Evolutionary conservation across 2,113 vertebrate species (phyloP), one percentile per base, ranked within the genome.

Genomic region (Rhadina sibilatrix): DNA sequence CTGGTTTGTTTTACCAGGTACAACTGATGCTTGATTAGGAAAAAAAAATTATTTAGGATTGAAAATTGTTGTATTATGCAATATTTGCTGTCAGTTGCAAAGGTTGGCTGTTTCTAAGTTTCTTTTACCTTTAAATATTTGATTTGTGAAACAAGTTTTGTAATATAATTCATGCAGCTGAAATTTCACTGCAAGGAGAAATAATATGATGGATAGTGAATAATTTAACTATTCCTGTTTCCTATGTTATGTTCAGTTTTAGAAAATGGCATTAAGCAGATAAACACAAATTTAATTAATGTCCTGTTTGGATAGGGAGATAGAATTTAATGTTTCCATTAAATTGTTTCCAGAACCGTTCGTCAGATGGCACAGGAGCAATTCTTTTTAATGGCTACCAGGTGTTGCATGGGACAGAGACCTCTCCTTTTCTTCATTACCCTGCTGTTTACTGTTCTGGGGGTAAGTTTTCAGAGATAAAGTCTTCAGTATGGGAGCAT

Each of bases 351-450:
- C 96, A 99, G 99, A 97, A 99, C 98, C 57, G 99, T 99, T 96
- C 99, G 99, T 96, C 99, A 99, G 96, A 99, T 99, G 98, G 99
- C 99, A 53, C 99, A 99, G 96, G 99, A 99, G 87, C 99, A 99
- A 72, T 99, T 99, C 97, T 99, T 99, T 96, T 98, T 99, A 95
- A 99, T 99, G 99, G 99, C 99, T 90, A 99, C 99, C 38, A 98
- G 99, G 97, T 99, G 99, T 96, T 99, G 99, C 95, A 99, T 99
- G 99, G 99, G 99, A 96, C 99, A 99, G 94, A 98, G 99, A 92
- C 99, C 99, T 88, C 99, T 99, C 37, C 98, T 99, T 85, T 99
- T 99, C 98, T 99, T 99, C 96, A 99, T 99, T 97, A 99, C 99
- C 77, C 98, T 99, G 60, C 98, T 99, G 93, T 99, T 99, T 94